phyloP scores from a whole-genome alignment of 2,797 vertebrate genomes.

The Acanthiza pusilla region DNA sequence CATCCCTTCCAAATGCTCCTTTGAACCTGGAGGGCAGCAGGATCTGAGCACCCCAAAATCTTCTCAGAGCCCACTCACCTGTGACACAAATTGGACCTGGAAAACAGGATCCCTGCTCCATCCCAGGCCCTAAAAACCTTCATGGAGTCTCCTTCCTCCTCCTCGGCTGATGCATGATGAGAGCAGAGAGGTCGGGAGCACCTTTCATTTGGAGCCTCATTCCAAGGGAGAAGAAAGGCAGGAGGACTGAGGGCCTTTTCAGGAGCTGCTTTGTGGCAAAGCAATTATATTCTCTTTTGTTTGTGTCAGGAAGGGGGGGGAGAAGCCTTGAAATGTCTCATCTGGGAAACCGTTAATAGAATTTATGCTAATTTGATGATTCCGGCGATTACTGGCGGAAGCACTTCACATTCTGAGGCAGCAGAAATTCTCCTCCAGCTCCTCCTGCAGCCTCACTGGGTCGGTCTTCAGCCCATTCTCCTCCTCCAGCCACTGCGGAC shows the following conservation, averaged over 20 bases:
- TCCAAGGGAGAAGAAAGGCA: neutral
- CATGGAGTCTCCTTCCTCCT: neutral
- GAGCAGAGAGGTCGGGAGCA: neutral
- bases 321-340: conserved; percentile 51
- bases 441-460: neutral
- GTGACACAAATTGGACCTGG: accelerated
- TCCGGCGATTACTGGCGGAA: conserved; percentile 58
- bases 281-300: conserved; percentile 65
- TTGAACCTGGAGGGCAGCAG: neutral
- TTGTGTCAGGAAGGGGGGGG: conserved; percentile 33
- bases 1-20: neutral
- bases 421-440: conserved; percentile 38
- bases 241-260: neutral
- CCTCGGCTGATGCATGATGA: neutral
- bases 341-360: conserved; percentile 64
- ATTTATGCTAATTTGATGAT: conserved; percentile 72
- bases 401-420: conserved; percentile 51
- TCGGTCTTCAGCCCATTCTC: neutral
- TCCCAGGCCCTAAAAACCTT: neutral
- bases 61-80: neutral
- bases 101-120: accelerated
- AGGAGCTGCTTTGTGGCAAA: conserved; percentile 51
- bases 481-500: neutral
- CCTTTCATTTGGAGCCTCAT: neutral
- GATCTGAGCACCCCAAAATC: neutral